Evolutionary conservation across 2,888 invertebrate genomes (phyloP), one percentile per base, ranked within the genome.

Genomic region (Aphodius sticticus): DNA sequence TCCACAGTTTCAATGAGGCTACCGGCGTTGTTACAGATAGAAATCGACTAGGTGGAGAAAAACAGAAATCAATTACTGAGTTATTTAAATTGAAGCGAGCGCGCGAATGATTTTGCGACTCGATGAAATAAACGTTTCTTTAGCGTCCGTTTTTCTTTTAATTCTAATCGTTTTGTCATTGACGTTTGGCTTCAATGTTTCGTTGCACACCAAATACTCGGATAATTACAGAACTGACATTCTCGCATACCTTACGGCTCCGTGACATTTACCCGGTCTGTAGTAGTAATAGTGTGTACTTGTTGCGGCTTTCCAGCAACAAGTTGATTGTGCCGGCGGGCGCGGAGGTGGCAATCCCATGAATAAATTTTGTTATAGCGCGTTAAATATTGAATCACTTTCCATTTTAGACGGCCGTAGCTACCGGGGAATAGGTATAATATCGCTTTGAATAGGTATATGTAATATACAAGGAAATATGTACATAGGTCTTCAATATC

Each of bases 171-270:
- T 53, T 53, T 53, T 53, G 53, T 53, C 53, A 53, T 53, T 53
- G 53, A 53, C 7, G 53, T 53, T 53, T 53, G 12, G 53, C 53
- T 53, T 53, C 53, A 53, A 12, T 12, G 53, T 53, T 53, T 53
- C 53, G 53, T 53, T 53, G 53, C 53, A 53, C 53, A 53, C 53
- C 53, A 53, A 53, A 53, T 53, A 53, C 53, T 53, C 53, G 53
- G 12, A 7, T 53, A 53, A 53, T 53, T 53, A 12, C 53, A 53
- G 53, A 53, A 53, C 53, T 53, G 53, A 53, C 53, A 53, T 53
- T 53, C 53, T 53, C 7, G 12, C 53, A 53, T 53, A 53, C 53
- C 53, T 53, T 53, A 53, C 53, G 53, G 53, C 53, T 53, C 53
- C 1, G 53, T 53, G 53, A 53, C 53, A 53, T 53, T 53, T 53